A percentile compares a stretch with the other conserved stretches of the same genome.
Evolutionary conservation across 2,888 invertebrate species (phyloP).

Genomic region (Melikaiella ostensackeni): DNA sequence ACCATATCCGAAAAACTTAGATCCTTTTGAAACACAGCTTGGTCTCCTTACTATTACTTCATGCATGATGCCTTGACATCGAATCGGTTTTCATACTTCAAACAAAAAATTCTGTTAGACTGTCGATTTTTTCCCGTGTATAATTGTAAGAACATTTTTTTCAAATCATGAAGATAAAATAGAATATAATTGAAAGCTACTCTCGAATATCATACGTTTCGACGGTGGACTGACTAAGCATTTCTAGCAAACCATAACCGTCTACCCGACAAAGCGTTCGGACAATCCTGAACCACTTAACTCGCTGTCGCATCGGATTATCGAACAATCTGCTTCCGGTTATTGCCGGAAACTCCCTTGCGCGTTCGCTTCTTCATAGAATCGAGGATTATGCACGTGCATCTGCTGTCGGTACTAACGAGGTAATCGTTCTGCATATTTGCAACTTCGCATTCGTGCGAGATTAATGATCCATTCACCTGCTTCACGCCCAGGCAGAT

Average conservation of each 20-base stretch:
- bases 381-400: constrained; percentile 36
- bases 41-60: no score
- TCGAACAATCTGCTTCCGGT: constrained; percentile 51
- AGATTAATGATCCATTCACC: constrained; percentile 37
- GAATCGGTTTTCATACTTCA: no score
- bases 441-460: constrained; percentile 23
- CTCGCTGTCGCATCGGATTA: constrained; percentile 59
- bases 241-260: constrained; percentile 57
- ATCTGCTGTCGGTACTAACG: constrained; percentile 40
- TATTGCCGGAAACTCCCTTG: constrained; percentile 47
- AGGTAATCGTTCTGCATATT: constrained; percentile 38
- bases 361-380: constrained; percentile 42
- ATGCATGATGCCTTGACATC: no score
- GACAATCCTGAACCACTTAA: constrained; percentile 64
- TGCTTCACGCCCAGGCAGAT: constrained; percentile 18
- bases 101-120: no score
- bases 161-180: no score
- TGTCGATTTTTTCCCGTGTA: no score
- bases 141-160: no score
- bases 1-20: no score
- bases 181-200: background rate
- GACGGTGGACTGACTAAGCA: constrained; percentile 66
- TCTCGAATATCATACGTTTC: constrained; percentile 33
- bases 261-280: constrained; percentile 57
- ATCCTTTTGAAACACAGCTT: no score